phyloP scores from a whole-genome alignment of 2,888 invertebrate genomes.

The Tipula vernalis region DNA sequence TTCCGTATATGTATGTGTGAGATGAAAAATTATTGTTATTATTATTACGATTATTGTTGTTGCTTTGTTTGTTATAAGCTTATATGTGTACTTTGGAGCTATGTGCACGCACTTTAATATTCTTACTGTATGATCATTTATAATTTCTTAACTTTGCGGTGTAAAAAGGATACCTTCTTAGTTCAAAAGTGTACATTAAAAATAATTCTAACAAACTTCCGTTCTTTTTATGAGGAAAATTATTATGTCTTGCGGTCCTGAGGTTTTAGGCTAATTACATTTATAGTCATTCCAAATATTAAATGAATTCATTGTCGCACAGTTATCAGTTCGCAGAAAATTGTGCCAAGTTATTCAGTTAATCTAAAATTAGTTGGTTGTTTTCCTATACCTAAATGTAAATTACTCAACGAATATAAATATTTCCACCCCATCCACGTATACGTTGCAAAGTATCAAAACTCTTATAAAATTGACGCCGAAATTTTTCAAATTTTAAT shows the following conservation, averaged over 20 bases:
- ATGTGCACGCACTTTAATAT: background rate
- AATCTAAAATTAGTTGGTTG: background rate
- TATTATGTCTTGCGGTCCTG: background rate
- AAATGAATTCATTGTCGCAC: too few species aligned
- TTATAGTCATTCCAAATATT: too few species aligned
- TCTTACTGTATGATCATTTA: background rate
- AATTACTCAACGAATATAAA: too few species aligned
- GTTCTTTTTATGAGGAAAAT: background rate
- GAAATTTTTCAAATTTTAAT: background rate
- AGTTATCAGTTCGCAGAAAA: too few species aligned
- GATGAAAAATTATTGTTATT: background rate
- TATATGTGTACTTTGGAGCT: background rate
- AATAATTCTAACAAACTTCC: too few species aligned
- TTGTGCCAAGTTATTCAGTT: background rate
- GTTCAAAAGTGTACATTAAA: background rate
- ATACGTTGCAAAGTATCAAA: background rate
- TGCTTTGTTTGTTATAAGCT: background rate
- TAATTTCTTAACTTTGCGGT: background rate
- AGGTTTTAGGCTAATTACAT: background rate
- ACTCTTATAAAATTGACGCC: background rate
- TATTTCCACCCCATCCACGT: background rate
- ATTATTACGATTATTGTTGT: background rate
- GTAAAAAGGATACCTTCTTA: background rate
- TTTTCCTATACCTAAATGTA: too few species aligned
- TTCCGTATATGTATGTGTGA: background rate